Conservation (phyloP, 1,140 invertebrate genomes). For the Drosophila sulfurigaster region DNA sequence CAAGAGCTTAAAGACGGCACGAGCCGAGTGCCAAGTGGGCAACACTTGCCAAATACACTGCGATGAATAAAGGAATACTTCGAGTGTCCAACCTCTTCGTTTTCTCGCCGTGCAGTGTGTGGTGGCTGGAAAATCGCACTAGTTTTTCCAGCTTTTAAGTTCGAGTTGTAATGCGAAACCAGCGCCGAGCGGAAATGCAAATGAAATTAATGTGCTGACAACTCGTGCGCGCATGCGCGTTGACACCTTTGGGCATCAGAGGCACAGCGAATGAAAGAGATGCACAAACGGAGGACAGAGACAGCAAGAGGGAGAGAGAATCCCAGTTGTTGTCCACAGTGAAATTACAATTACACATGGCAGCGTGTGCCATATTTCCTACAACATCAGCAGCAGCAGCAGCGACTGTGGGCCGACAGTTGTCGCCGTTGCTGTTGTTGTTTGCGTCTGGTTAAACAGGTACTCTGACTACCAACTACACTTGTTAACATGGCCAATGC, state of each 20-base stretch:
- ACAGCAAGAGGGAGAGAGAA: conserved; percentile 3
- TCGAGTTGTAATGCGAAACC: conserved; percentile 77
- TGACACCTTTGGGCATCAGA: conserved; percentile 69
- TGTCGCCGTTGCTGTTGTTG: conserved; percentile 55
- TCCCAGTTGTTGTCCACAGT: conserved; percentile 37
- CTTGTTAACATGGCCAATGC: conserved; percentile 69
- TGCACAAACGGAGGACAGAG: conserved; percentile 14
- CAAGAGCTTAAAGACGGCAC: conserved; percentile 53
- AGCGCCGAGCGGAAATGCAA: conserved; percentile 82
- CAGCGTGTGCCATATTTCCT: conserved; percentile 80
- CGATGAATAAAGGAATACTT: not conserved
- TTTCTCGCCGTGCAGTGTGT: conserved; percentile 17
- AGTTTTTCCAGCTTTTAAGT: conserved; percentile 74
- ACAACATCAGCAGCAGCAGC: conserved; percentile 12
- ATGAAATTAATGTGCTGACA: conserved; percentile 84
- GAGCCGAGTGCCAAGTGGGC: conserved; percentile 73
- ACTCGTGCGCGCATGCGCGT: conserved; percentile 78
- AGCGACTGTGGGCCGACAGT: conserved; percentile 43
- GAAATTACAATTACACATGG: conserved; percentile 80
- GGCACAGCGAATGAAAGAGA: conserved; percentile 25
- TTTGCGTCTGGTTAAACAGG: conserved; percentile 76
- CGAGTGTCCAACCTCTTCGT: not conserved
- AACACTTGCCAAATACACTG: conserved; percentile 46
- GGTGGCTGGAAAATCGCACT: conserved; percentile 69
- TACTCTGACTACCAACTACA: conserved; percentile 74